Evolutionary conservation across 2,797 vertebrate species (phyloP).

Genomic region (Oryzias sinensis): DNA sequence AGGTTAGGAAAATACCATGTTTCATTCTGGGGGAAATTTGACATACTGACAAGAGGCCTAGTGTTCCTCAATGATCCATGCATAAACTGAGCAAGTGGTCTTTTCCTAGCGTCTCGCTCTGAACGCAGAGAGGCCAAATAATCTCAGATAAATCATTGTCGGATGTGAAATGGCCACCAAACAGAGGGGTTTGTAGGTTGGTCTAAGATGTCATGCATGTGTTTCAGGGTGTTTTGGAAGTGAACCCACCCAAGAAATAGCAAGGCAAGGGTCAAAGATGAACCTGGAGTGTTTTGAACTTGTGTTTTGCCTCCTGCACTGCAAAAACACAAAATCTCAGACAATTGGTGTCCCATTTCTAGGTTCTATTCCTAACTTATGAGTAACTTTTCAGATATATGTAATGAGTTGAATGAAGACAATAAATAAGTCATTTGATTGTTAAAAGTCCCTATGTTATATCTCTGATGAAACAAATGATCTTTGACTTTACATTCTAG

Average conservation of each 20-base stretch:
- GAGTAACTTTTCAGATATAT: no score
- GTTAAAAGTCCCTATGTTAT: no score
- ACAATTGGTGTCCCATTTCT: no score
- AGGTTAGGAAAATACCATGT: conserved; percentile 82
- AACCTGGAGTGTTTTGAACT: conserved; percentile 47
- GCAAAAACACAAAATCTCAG: background rate
- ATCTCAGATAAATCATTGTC: conserved; percentile 72
- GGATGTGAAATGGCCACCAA: conserved; percentile 63
- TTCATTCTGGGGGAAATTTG: conserved; percentile 76
- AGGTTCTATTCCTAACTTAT: no score
- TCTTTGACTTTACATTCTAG: no score
- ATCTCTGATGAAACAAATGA: no score
- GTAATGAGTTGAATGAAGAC: no score
- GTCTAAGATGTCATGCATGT: conserved; percentile 47
- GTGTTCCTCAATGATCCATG: conserved; percentile 75
- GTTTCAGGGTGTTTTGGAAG: conserved; percentile 55
- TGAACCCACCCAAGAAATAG: conserved; percentile 52
- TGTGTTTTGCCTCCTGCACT: conserved; percentile 37
- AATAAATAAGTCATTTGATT: no score
- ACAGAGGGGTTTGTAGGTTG: conserved; percentile 55
- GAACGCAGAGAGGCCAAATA: conserved; percentile 57
- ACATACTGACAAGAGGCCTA: conserved; percentile 76
- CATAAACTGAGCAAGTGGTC: conserved; percentile 63
- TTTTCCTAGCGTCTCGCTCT: conserved; percentile 56
- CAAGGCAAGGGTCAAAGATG: conserved; percentile 42